phyloP scores from a whole-genome alignment of 1,140 invertebrate species.

The Drosophila eugracilis region DNA sequence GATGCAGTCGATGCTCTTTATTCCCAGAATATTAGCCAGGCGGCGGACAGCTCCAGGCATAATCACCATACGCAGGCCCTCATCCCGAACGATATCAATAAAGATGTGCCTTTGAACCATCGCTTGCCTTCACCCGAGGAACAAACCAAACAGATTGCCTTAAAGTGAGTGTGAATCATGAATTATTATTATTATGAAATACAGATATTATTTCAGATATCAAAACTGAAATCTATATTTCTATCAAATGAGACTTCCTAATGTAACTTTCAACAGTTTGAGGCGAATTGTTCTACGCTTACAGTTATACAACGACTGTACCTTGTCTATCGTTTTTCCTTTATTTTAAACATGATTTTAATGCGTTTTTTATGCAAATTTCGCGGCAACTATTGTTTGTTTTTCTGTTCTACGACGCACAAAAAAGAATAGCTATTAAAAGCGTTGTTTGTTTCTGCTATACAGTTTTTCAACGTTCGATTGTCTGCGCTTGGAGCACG shows the following conservation, averaged over 20 bases:
- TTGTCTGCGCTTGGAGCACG: slow-evolving; percentile 35
- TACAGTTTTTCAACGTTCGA: slow-evolving; percentile 30
- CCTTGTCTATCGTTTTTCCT: slow-evolving; percentile 4
- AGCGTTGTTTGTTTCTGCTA: slow-evolving; percentile 22
- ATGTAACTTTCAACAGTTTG: not conserved
- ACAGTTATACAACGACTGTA: slow-evolving; percentile 32
- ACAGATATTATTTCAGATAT: not conserved
- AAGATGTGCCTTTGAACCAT: slow-evolving; percentile 91
- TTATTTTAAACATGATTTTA: slow-evolving; percentile 56
- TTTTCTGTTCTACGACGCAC: slow-evolving; percentile 43
- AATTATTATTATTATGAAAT: not conserved
- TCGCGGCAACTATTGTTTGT: slow-evolving; percentile 43
- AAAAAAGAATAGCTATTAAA: slow-evolving; percentile 53
- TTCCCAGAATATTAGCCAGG: slow-evolving; percentile 73
- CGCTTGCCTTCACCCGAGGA: slow-evolving; percentile 93
- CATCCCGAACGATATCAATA: slow-evolving; percentile 85
- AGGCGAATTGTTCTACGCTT: not conserved
- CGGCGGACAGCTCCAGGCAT: slow-evolving; percentile 64
- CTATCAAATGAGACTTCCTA: no score
- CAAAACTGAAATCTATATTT: no score
- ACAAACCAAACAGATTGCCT: slow-evolving; percentile 91
- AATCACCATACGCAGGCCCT: slow-evolving; percentile 57
- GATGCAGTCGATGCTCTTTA: slow-evolving; percentile 78
- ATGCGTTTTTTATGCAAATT: slow-evolving; percentile 71
- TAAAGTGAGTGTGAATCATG: slow-evolving; percentile 88